A percentile compares a stretch with the other conserved stretches of the same genome.
Conservation (phyloP, 2,888 invertebrate species). For the Caenorhabditis auriculariae region DNA sequence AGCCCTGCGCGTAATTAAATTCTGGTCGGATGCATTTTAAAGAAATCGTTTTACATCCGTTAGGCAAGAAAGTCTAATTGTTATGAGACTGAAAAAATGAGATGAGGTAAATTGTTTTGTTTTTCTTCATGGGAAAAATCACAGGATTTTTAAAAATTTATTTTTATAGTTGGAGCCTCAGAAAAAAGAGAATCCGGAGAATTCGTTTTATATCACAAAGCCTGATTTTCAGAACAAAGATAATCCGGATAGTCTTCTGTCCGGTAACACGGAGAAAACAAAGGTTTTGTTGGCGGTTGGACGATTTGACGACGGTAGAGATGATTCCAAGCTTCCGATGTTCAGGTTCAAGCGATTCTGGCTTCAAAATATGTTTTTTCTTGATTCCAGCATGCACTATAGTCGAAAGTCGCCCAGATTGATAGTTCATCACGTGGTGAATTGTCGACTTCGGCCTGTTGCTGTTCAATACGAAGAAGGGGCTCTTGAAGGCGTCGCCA, state of each 20-base stretch:
- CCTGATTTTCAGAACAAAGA: conserved; percentile 1
- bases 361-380: background rate
- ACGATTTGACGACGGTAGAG: conserved; percentile 18
- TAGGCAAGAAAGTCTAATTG: no score
- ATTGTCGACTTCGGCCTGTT: conserved; percentile 53
- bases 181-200: background rate
- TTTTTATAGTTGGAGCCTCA: background rate
- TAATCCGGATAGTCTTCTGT: conserved; percentile 19
- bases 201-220: background rate
- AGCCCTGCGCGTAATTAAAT: no score
- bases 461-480: conserved; percentile 59
- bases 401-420: conserved; percentile 53
- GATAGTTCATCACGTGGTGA: conserved; percentile 50
- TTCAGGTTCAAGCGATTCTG: conserved; percentile 7
- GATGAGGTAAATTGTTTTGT: no score
- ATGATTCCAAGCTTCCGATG: conserved; percentile 20
- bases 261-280: conserved; percentile 33
- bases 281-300: conserved; percentile 44
- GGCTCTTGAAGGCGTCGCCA: conserved; percentile 35
- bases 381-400: conserved; percentile 42
- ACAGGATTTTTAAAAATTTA: background rate
- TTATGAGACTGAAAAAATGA: no score
- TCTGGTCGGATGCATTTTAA: no score
- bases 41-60: no score
- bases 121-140: no score